Base-by-base conservation (phyloP, 2,113 vertebrate genomes). In the Callithrix jacchus region DNA sequence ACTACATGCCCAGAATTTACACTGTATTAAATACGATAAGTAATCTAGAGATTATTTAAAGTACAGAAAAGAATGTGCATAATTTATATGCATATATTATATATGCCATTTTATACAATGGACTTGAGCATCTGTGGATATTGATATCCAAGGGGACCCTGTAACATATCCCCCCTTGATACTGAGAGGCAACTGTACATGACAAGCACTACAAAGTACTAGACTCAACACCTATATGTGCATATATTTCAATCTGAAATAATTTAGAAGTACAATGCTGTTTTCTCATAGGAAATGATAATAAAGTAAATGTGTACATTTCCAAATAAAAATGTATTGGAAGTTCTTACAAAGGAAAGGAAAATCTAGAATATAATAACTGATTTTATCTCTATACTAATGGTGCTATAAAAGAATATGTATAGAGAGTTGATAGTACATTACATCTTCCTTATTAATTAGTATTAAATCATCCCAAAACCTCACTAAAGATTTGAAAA, bases 401-500 rank as follows among this genome's bases (percentile, higher is more conserved):
- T 49, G 13, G 40, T 40, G 20, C 18, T 71, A 49, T 86, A 73
- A 86, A 79, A 89, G 23, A 83, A 82, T 40, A 73, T 68, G 1
- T 66, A 79, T 11, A 37, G 12, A 82, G 18, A 89, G 20, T 6
- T 94, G 84, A 82, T 27, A 58, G 13, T 45, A 1, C 27, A 89
- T 64, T 86, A 85, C 82, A 58, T 64, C 35, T 83, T 74, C 52
- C 56, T 81, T 79, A 87, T 89, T 94, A 64, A 87, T 89, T 80
- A 95, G 30, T 47, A 79, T 8, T 8, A 76, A 81, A 84, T 70
- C 68, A 92, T 58, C 17, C 25, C 35, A 89, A 92, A 90, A 77
- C 25, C 37, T 58, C 70, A 76, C 2, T 68, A 80, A 13, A 94
- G 20, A n/a, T 86, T 56, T 98, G 84, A 80, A 98, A 98, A 97